Base-by-base conservation (phyloP, 2,113 vertebrate genomes). In the Chelonoidis abingdonii region DNA sequence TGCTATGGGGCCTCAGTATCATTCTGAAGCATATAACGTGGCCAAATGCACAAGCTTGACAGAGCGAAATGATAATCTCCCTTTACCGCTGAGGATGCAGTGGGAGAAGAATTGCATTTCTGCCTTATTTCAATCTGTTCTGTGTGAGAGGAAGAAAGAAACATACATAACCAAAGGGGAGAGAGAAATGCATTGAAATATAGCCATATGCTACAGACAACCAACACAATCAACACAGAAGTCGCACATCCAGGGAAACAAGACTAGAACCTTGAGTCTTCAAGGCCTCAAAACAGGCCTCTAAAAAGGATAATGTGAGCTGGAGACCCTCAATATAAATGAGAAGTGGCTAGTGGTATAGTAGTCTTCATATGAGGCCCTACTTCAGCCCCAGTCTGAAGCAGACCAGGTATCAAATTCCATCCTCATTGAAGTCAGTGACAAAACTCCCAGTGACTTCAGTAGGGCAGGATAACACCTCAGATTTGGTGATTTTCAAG, bases 81-180 rank as follows among this genome's bases (percentile, higher is more conserved):
- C 41, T 25, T 78, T 78, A 78, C 41, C 3, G 2, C 12, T 47
- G 41, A 27, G 75, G 11, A 41, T 35, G 47, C 2, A 4, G 79
- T 56, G n/a, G 47, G n/a, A 83, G 59, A 87, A 69, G 25, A 78
- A 41, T 50, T 78, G n/a, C 56, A 90, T 92, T 96, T 93, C 52
- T 90, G 87, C 13, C 56, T 79, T n/a, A n/a, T 82, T 24, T 31
- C 85, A 2, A 0, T 6, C 19, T 35, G 3, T 2, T 0, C 22
- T 52, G 50, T 54, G 41, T 75, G 88, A 91, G 83, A 94, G 0
- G 2, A 95, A 78, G 65, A 75, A 57, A 91, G 38, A 25, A 12
- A 80, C 1, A 1, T 54, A 80, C 22, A 35, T 75, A 93, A 91
- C 50, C 53, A 89, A 78, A 83, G 21, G 22, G 49, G 80, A 93